phyloP scores from a whole-genome alignment of 2,888 invertebrate genomes.

The Tiphia femorata region DNA sequence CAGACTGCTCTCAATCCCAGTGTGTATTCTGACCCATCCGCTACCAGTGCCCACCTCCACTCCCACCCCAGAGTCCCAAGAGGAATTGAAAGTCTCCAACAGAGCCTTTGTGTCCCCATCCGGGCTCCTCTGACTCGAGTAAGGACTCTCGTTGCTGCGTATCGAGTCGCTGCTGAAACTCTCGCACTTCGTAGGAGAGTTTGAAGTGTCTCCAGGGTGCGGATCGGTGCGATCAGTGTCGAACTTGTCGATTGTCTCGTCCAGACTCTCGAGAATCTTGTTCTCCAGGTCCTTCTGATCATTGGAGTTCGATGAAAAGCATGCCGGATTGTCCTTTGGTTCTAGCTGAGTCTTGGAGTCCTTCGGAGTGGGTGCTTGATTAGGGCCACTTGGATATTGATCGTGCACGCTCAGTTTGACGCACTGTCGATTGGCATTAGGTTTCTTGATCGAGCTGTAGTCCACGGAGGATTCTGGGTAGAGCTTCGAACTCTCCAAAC shows the following conservation, averaged over 20 bases:
- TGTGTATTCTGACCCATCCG: constrained; percentile 77
- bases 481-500: constrained; percentile 43
- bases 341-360: too few species aligned
- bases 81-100: constrained; percentile 59
- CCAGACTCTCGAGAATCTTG: constrained; percentile 57
- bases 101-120: constrained; percentile 23
- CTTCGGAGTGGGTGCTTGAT: too few species aligned
- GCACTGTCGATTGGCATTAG: too few species aligned
- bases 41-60: constrained; percentile 71
- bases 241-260: constrained; percentile 61
- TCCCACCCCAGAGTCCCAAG: constrained; percentile 69
- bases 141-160: constrained; percentile 37
- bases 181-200: constrained; percentile 32
- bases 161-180: constrained; percentile 60
- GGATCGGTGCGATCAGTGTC: constrained; percentile 36
- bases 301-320: too few species aligned
- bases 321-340: too few species aligned
- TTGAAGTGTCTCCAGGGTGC: constrained; percentile 11
- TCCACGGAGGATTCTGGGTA: constrained; percentile 45
- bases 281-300: constrained; percentile 29
- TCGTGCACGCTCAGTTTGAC: too few species aligned
- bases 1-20: constrained; percentile 74
- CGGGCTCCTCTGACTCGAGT: constrained; percentile 27
- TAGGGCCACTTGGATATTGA: too few species aligned
- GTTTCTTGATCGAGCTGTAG: too few species aligned